Evolutionary conservation across 2,888 invertebrate species (phyloP), one percentile per base, ranked within the genome.

Genomic region (Neoscelio sp.): DNA sequence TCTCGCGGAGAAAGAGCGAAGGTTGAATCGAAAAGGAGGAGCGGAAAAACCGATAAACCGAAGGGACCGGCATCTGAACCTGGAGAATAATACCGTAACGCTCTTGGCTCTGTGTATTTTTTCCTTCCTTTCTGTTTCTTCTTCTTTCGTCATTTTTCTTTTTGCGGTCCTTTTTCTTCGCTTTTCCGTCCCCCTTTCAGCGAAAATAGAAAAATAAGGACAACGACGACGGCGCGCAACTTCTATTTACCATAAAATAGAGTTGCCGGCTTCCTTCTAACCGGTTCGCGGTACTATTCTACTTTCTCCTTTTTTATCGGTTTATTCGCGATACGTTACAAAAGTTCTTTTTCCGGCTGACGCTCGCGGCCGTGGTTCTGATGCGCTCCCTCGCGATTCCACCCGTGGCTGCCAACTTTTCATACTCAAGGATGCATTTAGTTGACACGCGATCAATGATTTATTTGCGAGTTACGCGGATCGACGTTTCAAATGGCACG

Each of bases 281-380:
- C 50, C 54, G 52, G 62, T 50, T 54, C 15, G 23, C 78, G 52
- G 50, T 56, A 74, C 50, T 77, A 80, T 78, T 84, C 62, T 33
- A 75, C 44, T 80, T 82, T 80, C 67, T 58, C 20, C 48, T 68
- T 74, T 75, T 83, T 83, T 84, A 81, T 83, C 83, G 80, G 78
- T 76, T 80, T 71, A 68, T 73, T 75, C 74, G 76, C 73, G 82
- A 85, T 83, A 82, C 81, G 62, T 68, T 71, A 74, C 71, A 67
- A 79, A 82, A 82, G 78, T 83, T 85, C 48, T 26, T 40, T 71
- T 40, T 56, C 56, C 50, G 20, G 65, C 75, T 74, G 33, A 42
- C 52, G 52, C 62, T 52, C 52, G 71, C 40, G 73, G 54, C 50
- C 50, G 50, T 2, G 15, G 30, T 15, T 50, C 17, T n/a, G n/a